Conservation (phyloP, 2,113 vertebrate species). For the Ictalurus furcatus region DNA sequence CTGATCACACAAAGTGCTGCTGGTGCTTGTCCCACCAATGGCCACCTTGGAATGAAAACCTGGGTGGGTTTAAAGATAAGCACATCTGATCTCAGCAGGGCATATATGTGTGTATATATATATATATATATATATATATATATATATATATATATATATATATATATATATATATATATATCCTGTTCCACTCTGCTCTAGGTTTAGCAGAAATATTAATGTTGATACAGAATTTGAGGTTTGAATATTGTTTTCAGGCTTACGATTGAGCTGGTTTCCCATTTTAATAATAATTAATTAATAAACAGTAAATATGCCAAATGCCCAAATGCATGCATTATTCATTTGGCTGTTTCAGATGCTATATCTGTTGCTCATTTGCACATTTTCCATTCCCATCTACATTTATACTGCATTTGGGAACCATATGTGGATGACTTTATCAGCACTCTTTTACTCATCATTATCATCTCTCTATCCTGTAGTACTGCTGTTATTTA, state of each 20-base stretch:
- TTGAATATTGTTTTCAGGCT: not conserved
- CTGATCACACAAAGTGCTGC: slow-evolving; percentile 97
- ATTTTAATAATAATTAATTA: not conserved
- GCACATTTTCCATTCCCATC: not conserved
- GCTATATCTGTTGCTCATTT: slow-evolving; percentile 8
- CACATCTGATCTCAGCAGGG: slow-evolving; percentile 70
- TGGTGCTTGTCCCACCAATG: slow-evolving; percentile 98
- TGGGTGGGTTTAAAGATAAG: slow-evolving; percentile 85
- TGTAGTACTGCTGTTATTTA: not conserved
- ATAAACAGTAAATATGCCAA: not conserved
- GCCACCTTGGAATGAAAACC: slow-evolving; percentile 99
- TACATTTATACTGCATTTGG: not conserved
- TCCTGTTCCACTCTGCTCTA: not conserved
- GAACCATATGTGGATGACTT: not conserved
- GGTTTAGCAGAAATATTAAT: not conserved
- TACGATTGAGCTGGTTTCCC: not conserved
- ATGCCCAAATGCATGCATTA: not conserved
- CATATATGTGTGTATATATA: slow-evolving; percentile 13
- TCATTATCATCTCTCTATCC: not conserved
- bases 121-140: not conserved
- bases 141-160: not conserved
- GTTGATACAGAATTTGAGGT: not conserved
- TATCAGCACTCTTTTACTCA: not conserved
- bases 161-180: not conserved
- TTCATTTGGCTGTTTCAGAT: not conserved